These are phyloP conservation scores for Parazoanthus swiftii DNA, from an alignment of 92 coral and sea anemone genomes.

Conservation along the genomic window DNA sequence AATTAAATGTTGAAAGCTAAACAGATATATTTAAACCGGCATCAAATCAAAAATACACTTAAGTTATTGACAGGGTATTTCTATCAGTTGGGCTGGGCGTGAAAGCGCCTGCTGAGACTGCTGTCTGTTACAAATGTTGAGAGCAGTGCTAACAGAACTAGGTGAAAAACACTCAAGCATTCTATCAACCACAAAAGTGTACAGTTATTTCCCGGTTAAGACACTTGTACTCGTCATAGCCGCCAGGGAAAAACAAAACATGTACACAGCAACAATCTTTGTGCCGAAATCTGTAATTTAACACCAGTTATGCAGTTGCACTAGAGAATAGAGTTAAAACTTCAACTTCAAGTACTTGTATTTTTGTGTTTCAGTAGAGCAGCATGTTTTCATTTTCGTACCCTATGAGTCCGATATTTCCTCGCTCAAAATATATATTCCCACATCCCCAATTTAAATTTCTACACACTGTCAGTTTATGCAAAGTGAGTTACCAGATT, in stretches of 20 bases:
- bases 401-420: too few species aligned
- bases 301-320: too few species aligned
- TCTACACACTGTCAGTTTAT: too few species aligned
- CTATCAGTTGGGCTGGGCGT: conserved; percentile 12
- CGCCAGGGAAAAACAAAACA: neutral
- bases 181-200: neutral
- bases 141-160: neutral
- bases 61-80: neutral
- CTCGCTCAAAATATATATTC: too few species aligned
- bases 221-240: neutral
- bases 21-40: neutral
- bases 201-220: neutral
- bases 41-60: neutral
- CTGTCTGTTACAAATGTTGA: neutral
- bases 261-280: neutral
- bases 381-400: too few species aligned
- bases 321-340: too few species aligned
- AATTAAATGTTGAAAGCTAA: conserved; percentile 20
- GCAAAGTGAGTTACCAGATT: too few species aligned
- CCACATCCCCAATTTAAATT: too few species aligned
- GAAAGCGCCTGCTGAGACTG: neutral
- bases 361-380: too few species aligned
- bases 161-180: neutral
- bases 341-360: too few species aligned
- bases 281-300: too few species aligned